Evolutionary conservation across 2,113 vertebrate species (phyloP).

Genomic region (Xiphias gladius): DNA sequence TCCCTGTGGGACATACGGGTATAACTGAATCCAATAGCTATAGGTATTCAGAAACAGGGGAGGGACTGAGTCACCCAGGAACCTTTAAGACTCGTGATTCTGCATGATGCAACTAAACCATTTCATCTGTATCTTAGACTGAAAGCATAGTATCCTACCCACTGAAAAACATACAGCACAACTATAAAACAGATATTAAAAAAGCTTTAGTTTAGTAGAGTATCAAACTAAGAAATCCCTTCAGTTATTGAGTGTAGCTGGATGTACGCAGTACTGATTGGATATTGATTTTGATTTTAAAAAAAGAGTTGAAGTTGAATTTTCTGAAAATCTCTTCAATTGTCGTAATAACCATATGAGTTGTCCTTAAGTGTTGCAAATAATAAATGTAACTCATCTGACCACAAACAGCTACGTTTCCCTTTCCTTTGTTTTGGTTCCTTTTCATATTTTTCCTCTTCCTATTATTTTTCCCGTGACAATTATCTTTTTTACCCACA

Average conservation of each 20-base stretch:
- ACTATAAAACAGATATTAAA: neutral
- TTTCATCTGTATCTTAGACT: neutral
- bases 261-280: too few relatives aligned
- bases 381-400: too few relatives aligned
- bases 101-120: neutral
- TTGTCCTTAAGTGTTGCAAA: too few relatives aligned
- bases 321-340: too few relatives aligned
- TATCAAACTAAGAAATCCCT: too few relatives aligned
- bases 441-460: neutral
- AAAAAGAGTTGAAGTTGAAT: too few relatives aligned
- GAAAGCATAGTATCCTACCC: neutral
- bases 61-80: slow-evolving; percentile 6
- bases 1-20: slow-evolving; percentile 55
- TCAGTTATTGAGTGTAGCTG: too few relatives aligned
- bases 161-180: neutral
- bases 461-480: neutral
- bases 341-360: too few relatives aligned
- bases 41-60: slow-evolving; percentile 53
- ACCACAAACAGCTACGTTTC: neutral
- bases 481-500: neutral
- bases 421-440: neutral
- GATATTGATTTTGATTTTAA: too few relatives aligned
- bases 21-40: slow-evolving; percentile 62
- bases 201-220: too few relatives aligned
- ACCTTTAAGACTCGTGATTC: neutral